phyloP scores from a whole-genome alignment of 2,888 invertebrate genomes.

The Conomelus anceps region DNA sequence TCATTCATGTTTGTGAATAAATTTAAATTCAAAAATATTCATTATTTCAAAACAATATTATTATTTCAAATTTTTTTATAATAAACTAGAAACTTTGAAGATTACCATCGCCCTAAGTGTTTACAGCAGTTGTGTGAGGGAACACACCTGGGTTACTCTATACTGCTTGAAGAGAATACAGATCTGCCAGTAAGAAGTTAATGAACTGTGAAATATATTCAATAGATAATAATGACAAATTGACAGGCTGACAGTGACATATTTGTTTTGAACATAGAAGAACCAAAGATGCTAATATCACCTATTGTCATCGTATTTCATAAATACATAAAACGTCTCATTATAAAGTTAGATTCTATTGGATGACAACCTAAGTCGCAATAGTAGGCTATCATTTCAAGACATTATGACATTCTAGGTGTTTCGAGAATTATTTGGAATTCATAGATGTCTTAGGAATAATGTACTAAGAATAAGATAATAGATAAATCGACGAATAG shows the following conservation, averaged over 20 bases:
- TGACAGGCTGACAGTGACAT: neutral
- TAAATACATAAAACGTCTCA: neutral
- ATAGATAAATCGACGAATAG: neutral
- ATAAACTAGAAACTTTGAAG: too few species aligned
- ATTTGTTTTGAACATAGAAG: neutral
- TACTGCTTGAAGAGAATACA: too few species aligned
- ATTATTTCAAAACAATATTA: too few species aligned
- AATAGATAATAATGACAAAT: neutral
- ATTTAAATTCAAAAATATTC: too few species aligned
- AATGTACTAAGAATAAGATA: neutral
- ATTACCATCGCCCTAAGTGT: too few species aligned
- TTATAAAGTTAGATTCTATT: neutral
- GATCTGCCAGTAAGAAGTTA: neutral
- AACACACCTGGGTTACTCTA: too few species aligned
- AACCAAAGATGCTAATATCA: neutral
- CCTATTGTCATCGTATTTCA: neutral
- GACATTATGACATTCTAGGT: neutral
- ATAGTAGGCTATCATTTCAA: too few species aligned
- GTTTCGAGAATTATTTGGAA: neutral
- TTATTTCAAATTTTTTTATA: too few species aligned
- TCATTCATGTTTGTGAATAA: too few species aligned
- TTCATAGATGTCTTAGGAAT: neutral
- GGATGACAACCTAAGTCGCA: neutral
- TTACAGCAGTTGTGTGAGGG: too few species aligned
- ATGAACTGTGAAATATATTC: neutral